phyloP scores from a whole-genome alignment of 1,140 invertebrate genomes.

The Drosophila mayri region DNA sequence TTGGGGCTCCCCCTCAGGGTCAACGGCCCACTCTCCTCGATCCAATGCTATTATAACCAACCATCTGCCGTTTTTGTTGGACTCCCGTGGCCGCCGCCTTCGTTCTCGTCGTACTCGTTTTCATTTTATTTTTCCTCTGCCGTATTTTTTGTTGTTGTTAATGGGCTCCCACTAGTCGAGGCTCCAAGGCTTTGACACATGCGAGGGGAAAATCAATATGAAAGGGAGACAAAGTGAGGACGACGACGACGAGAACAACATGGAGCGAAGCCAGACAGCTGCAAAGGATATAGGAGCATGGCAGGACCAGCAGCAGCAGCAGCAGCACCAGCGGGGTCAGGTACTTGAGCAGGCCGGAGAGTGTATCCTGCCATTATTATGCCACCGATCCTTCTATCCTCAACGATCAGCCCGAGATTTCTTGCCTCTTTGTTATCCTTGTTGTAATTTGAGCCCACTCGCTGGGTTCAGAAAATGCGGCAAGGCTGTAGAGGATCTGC shows the following conservation, averaged over 20 bases:
- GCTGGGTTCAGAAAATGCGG: constrained; percentile 9
- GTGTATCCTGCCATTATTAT: constrained; percentile 45
- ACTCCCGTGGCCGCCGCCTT: constrained; percentile 7
- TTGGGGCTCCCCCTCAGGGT: constrained; percentile 45
- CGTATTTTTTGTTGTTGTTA: constrained; percentile 22
- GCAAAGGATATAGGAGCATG: constrained; percentile 46
- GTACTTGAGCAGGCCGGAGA: constrained; percentile 45
- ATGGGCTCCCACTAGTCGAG: constrained; percentile 43
- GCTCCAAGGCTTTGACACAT: constrained; percentile 39
- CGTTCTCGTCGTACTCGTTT: constrained; percentile 13
- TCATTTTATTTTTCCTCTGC: constrained; percentile 11
- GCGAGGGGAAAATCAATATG: constrained; percentile 61
- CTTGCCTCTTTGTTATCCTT: constrained; percentile 18
- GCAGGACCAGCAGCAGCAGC: constrained; percentile 10
- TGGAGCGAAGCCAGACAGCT: constrained; percentile 35
- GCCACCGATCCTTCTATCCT: constrained; percentile 30
- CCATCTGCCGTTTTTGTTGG: constrained; percentile 62
- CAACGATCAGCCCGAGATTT: constrained; percentile 32
- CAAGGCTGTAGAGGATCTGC: constrained; percentile 12
- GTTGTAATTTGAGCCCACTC: constrained; percentile 63
- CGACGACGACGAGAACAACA: constrained; percentile 3
- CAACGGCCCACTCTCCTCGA: constrained; percentile 61
- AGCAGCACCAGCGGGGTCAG: constrained; percentile 25
- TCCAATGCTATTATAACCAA: constrained; percentile 69
- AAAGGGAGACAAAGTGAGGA: constrained; percentile 29